These are phyloP conservation scores for Plutomurus gul DNA, from an alignment of 1,140 invertebrate genomes.

Conservation along the genomic window DNA sequence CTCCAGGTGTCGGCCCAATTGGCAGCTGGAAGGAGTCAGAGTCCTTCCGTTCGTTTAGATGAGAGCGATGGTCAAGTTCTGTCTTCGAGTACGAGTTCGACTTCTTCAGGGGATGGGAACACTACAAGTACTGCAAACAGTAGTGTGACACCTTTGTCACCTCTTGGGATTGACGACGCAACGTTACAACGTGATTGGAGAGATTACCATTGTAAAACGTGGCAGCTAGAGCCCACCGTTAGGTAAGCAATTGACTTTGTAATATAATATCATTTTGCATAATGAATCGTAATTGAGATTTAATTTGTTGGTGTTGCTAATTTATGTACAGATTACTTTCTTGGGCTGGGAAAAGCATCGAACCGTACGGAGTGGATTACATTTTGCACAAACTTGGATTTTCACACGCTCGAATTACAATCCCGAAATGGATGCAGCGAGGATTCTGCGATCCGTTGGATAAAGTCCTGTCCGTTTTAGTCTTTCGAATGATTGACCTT, in stretches of 20 bases:
- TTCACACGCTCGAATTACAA: conserved; percentile 93
- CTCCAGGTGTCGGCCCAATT: conserved; percentile 49
- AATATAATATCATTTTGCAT: background rate
- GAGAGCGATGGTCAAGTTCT: conserved; percentile 21
- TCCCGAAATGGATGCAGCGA: conserved; percentile 98
- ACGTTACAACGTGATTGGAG: conserved; percentile 82
- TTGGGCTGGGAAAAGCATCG: conserved; percentile 83
- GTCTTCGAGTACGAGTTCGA: conserved; percentile 35
- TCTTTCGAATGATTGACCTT: conserved; percentile 57
- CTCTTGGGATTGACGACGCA: conserved; percentile 25
- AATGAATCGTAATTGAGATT: conserved; percentile 14
- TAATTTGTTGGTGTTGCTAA: conserved; percentile 33
- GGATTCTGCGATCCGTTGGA: conserved; percentile 96
- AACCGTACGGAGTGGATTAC: conserved; percentile 96
- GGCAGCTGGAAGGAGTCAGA: conserved; percentile 50
- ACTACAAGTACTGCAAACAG: background rate
- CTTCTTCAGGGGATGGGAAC: background rate
- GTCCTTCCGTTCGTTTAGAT: conserved; percentile 40
- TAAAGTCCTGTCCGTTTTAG: conserved; percentile 68
- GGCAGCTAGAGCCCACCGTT: conserved; percentile 97
- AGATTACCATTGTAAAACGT: conserved; percentile 91
- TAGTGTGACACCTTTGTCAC: background rate
- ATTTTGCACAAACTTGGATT: conserved; percentile 96
- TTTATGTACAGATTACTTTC: conserved; percentile 72
- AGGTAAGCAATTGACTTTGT: conserved; percentile 63